phyloP scores from a whole-genome alignment of 2,113 vertebrate genomes.

The Onychorhynchus coronatus region DNA sequence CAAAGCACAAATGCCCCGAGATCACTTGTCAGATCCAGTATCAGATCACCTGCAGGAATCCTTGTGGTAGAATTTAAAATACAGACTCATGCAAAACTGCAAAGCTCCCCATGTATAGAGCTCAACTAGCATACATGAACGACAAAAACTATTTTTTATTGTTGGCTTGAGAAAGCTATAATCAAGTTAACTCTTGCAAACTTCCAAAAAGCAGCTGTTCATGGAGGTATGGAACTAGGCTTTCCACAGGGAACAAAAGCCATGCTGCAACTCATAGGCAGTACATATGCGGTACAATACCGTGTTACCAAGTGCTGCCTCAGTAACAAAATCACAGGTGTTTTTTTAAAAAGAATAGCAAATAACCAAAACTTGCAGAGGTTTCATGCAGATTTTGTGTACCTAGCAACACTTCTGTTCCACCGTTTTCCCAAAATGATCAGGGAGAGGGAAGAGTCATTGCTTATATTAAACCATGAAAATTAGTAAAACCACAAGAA shows the following conservation, averaged over 20 bases:
- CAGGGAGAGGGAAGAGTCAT: background rate
- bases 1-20: background rate
- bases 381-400: background rate
- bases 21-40: background rate
- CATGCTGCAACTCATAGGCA: accelerated
- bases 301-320: accelerated
- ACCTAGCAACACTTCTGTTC: background rate
- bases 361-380: background rate
- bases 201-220: background rate
- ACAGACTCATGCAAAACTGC: background rate
- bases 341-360: background rate
- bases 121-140: background rate
- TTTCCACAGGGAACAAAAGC: background rate
- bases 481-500: background rate
- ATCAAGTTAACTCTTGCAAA: background rate
- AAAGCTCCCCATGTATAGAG: background rate
- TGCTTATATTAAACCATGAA: background rate
- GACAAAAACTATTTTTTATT: background rate
- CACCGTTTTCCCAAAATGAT: background rate
- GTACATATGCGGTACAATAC: background rate
- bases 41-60: background rate
- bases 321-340: background rate
- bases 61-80: background rate
- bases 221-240: background rate
- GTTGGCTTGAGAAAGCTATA: background rate